A percentile compares a stretch with the other conserved stretches of the same genome.
Conservation (phyloP, 2,113 vertebrate genomes). For the Cacatua alba region DNA sequence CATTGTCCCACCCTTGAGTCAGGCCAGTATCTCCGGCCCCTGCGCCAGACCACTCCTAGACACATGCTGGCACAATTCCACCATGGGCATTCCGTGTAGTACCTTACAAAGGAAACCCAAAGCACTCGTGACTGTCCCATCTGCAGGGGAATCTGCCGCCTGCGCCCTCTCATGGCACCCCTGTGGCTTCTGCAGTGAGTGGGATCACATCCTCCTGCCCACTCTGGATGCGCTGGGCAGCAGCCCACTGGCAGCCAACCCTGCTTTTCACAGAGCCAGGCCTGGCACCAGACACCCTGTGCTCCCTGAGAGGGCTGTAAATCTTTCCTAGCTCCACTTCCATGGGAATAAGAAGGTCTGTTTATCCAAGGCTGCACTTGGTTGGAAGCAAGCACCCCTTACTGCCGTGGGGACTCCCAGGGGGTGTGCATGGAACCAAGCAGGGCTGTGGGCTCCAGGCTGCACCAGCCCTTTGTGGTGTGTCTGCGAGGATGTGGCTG, state of each 20-base stretch:
- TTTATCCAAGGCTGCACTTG: not conserved
- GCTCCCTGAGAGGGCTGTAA: not conserved
- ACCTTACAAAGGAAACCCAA: not conserved
- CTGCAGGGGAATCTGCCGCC: accelerated
- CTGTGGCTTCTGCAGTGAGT: not conserved
- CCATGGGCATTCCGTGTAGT: not conserved
- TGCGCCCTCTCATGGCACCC: accelerated
- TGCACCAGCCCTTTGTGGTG: not conserved
- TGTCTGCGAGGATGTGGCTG: not conserved
- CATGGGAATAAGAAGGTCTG: not conserved
- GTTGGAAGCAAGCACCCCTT: not conserved
- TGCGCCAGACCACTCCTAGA: not conserved
- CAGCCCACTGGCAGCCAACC: not conserved
- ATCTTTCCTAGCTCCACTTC: not conserved
- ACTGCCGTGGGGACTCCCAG: accelerated
- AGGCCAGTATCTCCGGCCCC: not conserved
- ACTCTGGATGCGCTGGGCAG: not conserved
- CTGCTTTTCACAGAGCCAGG: not conserved
- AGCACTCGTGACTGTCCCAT: not conserved
- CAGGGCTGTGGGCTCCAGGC: not conserved
- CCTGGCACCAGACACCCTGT: not conserved
- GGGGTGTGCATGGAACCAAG: accelerated
- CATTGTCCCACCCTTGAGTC: not conserved
- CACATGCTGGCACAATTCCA: not conserved
- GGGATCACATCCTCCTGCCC: not conserved